Evolutionary conservation across 2,113 vertebrate genomes (phyloP).

Genomic region (Glareola pratincola): DNA sequence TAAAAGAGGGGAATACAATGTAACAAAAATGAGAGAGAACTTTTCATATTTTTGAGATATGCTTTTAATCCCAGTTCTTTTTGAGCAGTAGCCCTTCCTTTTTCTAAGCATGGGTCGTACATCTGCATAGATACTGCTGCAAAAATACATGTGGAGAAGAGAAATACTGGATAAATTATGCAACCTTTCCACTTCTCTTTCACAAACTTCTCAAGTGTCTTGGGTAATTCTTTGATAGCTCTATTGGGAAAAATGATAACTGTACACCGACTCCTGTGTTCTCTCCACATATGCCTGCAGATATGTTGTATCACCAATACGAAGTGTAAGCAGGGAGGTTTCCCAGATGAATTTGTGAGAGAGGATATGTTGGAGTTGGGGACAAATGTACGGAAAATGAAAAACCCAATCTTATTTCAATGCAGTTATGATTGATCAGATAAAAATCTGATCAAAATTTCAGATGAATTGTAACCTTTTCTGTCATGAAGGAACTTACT

Average conservation of each 20-base stretch:
- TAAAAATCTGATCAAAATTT: background rate
- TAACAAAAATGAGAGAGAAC: background rate
- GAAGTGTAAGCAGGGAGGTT: background rate
- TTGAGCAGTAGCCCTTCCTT: background rate
- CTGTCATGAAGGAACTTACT: background rate
- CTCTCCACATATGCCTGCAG: accelerated
- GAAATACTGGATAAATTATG: background rate
- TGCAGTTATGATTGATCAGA: background rate
- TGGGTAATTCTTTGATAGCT: background rate
- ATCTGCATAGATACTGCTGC: background rate
- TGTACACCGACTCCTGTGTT: background rate
- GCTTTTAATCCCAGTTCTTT: background rate
- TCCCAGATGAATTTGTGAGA: background rate
- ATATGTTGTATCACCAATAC: background rate
- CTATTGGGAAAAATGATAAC: background rate
- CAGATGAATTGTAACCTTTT: background rate
- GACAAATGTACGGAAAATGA: background rate
- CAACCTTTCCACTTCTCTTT: background rate
- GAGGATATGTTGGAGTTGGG: background rate
- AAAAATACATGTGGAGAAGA: background rate
- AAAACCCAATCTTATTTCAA: background rate
- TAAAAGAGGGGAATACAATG: background rate
- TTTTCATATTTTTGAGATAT: background rate
- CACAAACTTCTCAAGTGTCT: background rate
- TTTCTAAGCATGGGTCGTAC: background rate